Conservation (phyloP, 64 coral and sea anemone species). For the Montipora efflorescens region DNA sequence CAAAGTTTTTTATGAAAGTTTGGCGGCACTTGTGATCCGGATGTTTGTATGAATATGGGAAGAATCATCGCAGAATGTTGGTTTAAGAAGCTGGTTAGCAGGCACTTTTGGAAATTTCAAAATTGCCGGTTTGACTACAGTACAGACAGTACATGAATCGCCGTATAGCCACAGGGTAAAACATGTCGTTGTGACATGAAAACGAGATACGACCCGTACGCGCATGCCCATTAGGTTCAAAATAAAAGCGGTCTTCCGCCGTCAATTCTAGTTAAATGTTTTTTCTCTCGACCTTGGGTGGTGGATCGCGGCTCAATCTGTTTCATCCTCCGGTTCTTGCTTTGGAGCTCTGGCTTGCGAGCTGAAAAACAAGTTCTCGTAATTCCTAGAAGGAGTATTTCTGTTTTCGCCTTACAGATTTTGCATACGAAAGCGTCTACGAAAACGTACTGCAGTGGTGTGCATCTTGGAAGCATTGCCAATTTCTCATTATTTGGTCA, state of each 20-base stretch:
- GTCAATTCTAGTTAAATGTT: conserved; percentile 44
- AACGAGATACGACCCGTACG: not conserved
- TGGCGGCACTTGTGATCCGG: conserved; percentile 62
- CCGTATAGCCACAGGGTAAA: no score
- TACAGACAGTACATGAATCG: conserved; percentile 9
- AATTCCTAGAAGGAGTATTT: conserved; percentile 2
- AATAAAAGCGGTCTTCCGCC: conserved; percentile 71
- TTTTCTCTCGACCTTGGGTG: not conserved
- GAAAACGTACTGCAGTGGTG: conserved; percentile 16
- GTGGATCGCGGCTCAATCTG: conserved; percentile 62
- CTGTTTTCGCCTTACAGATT: not conserved
- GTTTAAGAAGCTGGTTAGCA: conserved; percentile 83
- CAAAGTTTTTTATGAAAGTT: conserved; percentile 65
- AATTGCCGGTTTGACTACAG: conserved; percentile 79
- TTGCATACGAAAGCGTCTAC: not conserved
- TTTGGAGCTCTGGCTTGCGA: not conserved
- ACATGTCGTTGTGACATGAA: not conserved
- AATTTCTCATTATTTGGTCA: conserved; percentile 20
- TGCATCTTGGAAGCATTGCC: conserved; percentile 17
- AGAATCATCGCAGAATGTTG: conserved; percentile 76
- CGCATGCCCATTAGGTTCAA: conserved; percentile 70
- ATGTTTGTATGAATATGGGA: conserved; percentile 83
- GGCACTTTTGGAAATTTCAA: conserved; percentile 82
- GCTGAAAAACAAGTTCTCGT: not conserved
- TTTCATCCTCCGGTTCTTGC: conserved; percentile 58